Evolutionary conservation across 2,888 invertebrate genomes (phyloP), one percentile per base, ranked within the genome.

Genomic region (Euproctis similis): DNA sequence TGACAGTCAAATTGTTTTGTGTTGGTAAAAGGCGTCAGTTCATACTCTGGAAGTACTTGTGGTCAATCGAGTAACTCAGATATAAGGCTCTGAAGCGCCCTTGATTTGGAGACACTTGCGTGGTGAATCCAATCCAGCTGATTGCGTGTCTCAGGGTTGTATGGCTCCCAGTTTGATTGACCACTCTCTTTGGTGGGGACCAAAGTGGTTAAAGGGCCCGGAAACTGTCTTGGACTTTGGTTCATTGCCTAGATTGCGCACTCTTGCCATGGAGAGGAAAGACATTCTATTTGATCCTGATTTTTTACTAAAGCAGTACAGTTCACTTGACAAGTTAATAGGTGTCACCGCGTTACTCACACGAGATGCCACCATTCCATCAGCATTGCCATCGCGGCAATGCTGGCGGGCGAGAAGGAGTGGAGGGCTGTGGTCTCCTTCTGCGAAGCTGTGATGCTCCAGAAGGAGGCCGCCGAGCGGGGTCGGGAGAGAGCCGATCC

Each of bases 101-200:
- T 14, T 14, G 14, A 14, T 14, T 18, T 18, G 18, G 18, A 18
- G 18, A 8, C 18, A 18, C 8, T 6, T 18, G 18, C 8, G 8
- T 18, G 18, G 18, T 18, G 18, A 18, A n/a, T n/a, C n/a, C 18
- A 18, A 18, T n/a, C 18, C 18, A 18, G n/a, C 16, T 28, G 17
- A 11, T 23, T 23, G 16, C 17, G 6, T 5, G 10, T 10, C 18
- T 8, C 18, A n/a, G 18, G 18, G 18, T 5, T 5, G 3, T 7
- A 18, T 8, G 8, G 4, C 18, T n/a, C n/a, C n/a, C n/a, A n/a
- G n/a, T n/a, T n/a, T n/a, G n/a, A n/a, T n/a, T n/a, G n/a, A n/a
- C n/a, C n/a, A 6, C 18, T 3, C 14, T 14, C 14, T 14, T 14
- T 14, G 14, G 14, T 14, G 14, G 14, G 14, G 14, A 14, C 14